Base-by-base conservation (phyloP, 37 sponge, comb jelly and placozoan genomes). In the Ephydatia muelleri region DNA sequence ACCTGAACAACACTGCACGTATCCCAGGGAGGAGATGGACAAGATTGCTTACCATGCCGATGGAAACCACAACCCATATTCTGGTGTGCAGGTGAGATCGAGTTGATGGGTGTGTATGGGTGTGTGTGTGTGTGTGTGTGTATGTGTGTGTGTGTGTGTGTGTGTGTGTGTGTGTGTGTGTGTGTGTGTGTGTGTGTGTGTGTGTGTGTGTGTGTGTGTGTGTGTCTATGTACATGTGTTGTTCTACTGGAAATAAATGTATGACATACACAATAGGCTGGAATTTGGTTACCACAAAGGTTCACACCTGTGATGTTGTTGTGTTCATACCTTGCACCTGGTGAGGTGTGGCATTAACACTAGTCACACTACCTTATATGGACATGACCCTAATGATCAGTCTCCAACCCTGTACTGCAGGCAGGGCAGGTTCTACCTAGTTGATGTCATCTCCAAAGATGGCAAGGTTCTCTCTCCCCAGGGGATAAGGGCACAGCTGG, bases 21-120 rank as follows among this genome's bases (percentile, higher is more conserved):
- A 83, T 89, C 29, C 93, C 93, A 28, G 83, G 84, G 23, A 83
- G 38, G 90, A 88, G 28, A 82, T 85, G 11, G 93, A 93, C 76
- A 79, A 40, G 25, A 38, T 82, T 9, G 69, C 36, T 8, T 76
- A 81, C 81, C 27, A 38, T 47, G 72, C 5, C 5, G 65, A 77
- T 5, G 73, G 75, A 70, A 69, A 48, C 37, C 79, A 78, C 82
- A 0, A 76, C 65, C 0, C 87, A 83, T 74, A 40, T 29, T 11
- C 77, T 91, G 0, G 69, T 87, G 27, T 65, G 35, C 64, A 87
- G 87, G 91, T 84, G 39, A 40, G 9, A 21, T 13, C 38, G 14
- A 0, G 73, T 72, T 0, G 29, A 66, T 79, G 67, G 0, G 5
- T 49, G 34, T 39, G 74, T 72, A 48, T 72, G 43, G n/a, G n/a